A percentile compares a stretch with the other conserved stretches of the same genome.
phyloP scores from a whole-genome alignment of 2,797 vertebrate genomes.

The Coreius guichenoti region DNA sequence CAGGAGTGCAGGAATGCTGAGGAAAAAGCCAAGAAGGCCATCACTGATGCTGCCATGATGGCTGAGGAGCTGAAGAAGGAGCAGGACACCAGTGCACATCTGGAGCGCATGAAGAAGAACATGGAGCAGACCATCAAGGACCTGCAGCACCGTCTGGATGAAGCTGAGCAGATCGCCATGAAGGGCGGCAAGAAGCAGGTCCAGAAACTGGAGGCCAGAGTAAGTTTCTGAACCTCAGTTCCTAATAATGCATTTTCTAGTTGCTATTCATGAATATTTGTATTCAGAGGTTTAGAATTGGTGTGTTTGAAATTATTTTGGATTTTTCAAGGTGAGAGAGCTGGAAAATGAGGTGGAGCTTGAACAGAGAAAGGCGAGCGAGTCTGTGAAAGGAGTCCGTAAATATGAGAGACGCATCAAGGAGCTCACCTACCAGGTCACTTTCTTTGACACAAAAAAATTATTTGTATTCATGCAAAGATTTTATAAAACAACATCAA shows the following conservation, averaged over 20 bases:
- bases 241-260: no score
- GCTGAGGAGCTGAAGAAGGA: slow-evolving; percentile 80
- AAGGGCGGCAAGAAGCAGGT: slow-evolving; percentile 81
- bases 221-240: slow-evolving; percentile 59
- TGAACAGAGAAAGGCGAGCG: slow-evolving; percentile 60
- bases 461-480: not conserved
- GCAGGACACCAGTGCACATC: slow-evolving; percentile 76
- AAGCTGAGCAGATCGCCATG: slow-evolving; percentile 81
- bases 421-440: slow-evolving; percentile 90
- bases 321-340: slow-evolving; percentile 64
- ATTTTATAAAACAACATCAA: not conserved
- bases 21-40: slow-evolving; percentile 79
- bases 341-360: slow-evolving; percentile 71
- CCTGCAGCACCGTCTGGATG: slow-evolving; percentile 80
- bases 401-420: slow-evolving; percentile 90
- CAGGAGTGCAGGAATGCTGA: slow-evolving; percentile 91
- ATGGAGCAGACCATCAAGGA: slow-evolving; percentile 80
- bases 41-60: slow-evolving; percentile 75
- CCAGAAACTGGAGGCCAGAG: slow-evolving; percentile 80
- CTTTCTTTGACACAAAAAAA: not conserved
- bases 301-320: no score
- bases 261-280: no score
- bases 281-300: no score
- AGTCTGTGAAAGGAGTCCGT: slow-evolving; percentile 67
- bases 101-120: slow-evolving; percentile 67